Evolutionary conservation across 2,888 invertebrate species (phyloP), one percentile per base, ranked within the genome.

Genomic region (Drosophila algonquin): DNA sequence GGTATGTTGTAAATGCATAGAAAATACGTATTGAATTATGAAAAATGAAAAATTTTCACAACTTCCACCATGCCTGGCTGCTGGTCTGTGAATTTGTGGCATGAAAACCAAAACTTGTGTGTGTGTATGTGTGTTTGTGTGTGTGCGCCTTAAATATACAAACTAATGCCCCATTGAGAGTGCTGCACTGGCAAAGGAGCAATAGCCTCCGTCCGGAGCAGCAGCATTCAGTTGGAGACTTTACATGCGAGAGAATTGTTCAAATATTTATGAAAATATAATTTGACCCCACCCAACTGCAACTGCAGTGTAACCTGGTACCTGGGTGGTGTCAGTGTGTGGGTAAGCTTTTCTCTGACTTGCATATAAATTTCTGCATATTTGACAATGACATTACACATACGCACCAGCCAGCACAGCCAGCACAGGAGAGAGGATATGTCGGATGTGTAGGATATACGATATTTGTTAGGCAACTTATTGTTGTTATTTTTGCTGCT

Each of bases 261-360:
- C 76, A 86, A 87, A 87, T 86, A 85, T 87, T 85, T 85, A 87
- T 85, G 83, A 80, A 85, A 85, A 85, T 87, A 81, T 83, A 81
- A 85, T 87, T 87, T 87, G 77, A 74, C 70, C 73, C 54, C 18
- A 18, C 18, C 67, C 76, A 60, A 59, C 54, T 71, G 63, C 76
- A 60, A 59, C 54, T 71, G 63, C 63, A 72, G 64, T 72, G 64
- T 72, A 56, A 3, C 27, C 59, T 62, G 50, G 46, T 44, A 46
- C 51, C 46, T 48, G 57, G 57, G 46, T 16, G 21, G 32, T 52
- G 72, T 55, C 21, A 21, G 54, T 44, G 40, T 63, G 65, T 79
- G 52, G 61, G 59, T 77, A 61, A 63, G 67, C 56, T 63, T 7
- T 6, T 75, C 68, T 78, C 80, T 81, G 86, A 87, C 88, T 87